Evolutionary conservation across 2,888 invertebrate species (phyloP).

Genomic region (Drosophila atripex): DNA sequence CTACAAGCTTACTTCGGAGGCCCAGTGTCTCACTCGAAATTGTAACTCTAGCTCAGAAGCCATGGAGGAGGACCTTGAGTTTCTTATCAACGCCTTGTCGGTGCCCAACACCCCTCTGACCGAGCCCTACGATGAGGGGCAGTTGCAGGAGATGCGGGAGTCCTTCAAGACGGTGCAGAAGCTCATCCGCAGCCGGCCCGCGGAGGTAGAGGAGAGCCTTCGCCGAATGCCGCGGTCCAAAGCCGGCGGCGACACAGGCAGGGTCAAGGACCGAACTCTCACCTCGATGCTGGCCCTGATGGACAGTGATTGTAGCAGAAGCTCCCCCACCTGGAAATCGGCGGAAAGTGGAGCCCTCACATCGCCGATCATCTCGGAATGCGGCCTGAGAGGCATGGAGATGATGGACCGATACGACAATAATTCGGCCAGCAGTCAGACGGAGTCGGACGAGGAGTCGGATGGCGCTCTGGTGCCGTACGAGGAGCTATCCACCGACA

Average conservation of each 20-base stretch:
- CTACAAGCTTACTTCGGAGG: not conserved
- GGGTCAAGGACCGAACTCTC: not conserved
- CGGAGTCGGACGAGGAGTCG: not conserved
- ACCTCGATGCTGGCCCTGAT: slow-evolving; percentile 14
- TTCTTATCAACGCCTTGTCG: slow-evolving; percentile 60
- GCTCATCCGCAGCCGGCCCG: slow-evolving; percentile 30
- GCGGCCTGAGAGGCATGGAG: slow-evolving; percentile 7
- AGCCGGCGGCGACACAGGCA: slow-evolving; percentile 42
- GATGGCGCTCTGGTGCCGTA: slow-evolving; percentile 50
- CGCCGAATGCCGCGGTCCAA: slow-evolving; percentile 43
- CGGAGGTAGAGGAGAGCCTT: not conserved
- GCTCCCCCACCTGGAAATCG: slow-evolving; percentile 2
- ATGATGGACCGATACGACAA: not conserved
- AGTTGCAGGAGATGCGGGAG: slow-evolving; percentile 66
- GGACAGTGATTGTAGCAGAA: not conserved
- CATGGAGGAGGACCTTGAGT: slow-evolving; percentile 65
- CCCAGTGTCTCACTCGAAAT: not conserved
- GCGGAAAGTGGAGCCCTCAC: not conserved
- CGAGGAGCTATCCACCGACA: slow-evolving; percentile 7
- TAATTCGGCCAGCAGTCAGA: not conserved
- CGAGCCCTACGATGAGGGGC: slow-evolving; percentile 20
- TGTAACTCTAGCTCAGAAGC: not conserved
- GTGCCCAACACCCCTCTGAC: slow-evolving; percentile 44
- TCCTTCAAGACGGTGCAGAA: slow-evolving; percentile 47
- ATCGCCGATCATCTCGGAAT: slow-evolving; percentile 18